phyloP scores from a whole-genome alignment of 2,888 invertebrate genomes.

The Agriopis aurantiaria region DNA sequence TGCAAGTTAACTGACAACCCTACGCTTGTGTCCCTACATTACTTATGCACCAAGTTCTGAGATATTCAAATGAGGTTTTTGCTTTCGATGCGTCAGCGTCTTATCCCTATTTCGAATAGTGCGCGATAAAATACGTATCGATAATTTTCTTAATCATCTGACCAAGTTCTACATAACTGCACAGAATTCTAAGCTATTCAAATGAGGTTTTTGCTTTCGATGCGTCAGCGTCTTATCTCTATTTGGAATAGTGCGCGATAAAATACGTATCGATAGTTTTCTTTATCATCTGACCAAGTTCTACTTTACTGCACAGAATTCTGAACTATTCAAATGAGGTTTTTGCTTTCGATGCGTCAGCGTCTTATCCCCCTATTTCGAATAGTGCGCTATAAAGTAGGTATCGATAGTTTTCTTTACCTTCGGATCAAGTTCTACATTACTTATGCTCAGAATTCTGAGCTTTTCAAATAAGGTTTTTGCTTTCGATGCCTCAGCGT shows the following conservation, averaged over 20 bases:
- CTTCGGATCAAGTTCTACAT: no score
- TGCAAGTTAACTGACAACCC: conserved; percentile 37
- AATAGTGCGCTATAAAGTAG: conserved; percentile 38
- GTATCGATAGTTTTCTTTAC: conserved; percentile 14
- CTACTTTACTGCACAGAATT: conserved; percentile 68
- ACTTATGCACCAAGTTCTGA: conserved; percentile 67
- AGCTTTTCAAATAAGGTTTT: conserved; percentile 71
- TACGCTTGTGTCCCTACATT: conserved; percentile 56
- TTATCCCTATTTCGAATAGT: conserved; percentile 40
- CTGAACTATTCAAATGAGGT: conserved; percentile 69
- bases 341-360: conserved; percentile 64
- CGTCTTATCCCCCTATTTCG: conserved; percentile 34
- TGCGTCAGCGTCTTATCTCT: conserved; percentile 52
- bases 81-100: conserved; percentile 58
- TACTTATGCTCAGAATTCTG: conserved; percentile 66
- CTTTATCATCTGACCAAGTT: background rate
- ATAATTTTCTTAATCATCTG: background rate
- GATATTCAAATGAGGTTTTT: conserved; percentile 72
- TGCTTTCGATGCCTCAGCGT: conserved; percentile 60
- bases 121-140: conserved; percentile 27
- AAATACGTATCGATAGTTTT: conserved; percentile 22
- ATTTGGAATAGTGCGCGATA: conserved; percentile 40
- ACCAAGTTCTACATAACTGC: conserved; percentile 64
- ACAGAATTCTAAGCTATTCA: conserved; percentile 66
- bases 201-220: conserved; percentile 67